These are phyloP conservation scores for Spinus olivaceus DNA, from an alignment of 2,797 vertebrate genomes.

Conservation along the genomic window DNA sequence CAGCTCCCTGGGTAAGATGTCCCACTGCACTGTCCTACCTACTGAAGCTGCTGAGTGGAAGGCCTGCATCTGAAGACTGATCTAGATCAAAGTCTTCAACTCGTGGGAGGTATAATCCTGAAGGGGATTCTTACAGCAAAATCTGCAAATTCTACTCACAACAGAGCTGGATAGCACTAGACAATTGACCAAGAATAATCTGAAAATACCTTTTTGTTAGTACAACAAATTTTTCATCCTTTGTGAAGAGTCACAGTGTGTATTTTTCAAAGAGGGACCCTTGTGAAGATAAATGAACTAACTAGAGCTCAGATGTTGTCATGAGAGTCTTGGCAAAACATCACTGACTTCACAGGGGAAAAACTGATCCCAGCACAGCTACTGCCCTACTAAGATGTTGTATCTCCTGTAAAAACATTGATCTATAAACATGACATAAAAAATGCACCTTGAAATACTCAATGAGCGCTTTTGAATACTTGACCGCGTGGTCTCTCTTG, in stretches of 20 bases:
- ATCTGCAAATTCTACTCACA: not conserved
- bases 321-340: not conserved
- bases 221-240: not conserved
- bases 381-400: not conserved
- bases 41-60: not conserved
- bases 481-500: slow-evolving; percentile 95
- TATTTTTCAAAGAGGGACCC: not conserved
- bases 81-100: not conserved
- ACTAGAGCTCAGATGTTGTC: not conserved
- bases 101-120: not conserved
- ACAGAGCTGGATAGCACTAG: not conserved
- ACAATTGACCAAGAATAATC: not conserved
- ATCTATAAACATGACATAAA: not conserved
- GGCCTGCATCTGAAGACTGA: not conserved
- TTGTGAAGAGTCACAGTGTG: not conserved
- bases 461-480: slow-evolving; percentile 95
- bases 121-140: not conserved
- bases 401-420: not conserved
- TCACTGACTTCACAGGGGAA: not conserved
- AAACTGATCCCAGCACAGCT: not conserved
- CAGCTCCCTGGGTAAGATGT: not conserved
- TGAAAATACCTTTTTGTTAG: not conserved
- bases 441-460: slow-evolving; percentile 94
- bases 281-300: not conserved
- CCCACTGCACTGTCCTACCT: not conserved